Conservation (phyloP, 2,113 vertebrate species). For the Eulemur macaco region DNA sequence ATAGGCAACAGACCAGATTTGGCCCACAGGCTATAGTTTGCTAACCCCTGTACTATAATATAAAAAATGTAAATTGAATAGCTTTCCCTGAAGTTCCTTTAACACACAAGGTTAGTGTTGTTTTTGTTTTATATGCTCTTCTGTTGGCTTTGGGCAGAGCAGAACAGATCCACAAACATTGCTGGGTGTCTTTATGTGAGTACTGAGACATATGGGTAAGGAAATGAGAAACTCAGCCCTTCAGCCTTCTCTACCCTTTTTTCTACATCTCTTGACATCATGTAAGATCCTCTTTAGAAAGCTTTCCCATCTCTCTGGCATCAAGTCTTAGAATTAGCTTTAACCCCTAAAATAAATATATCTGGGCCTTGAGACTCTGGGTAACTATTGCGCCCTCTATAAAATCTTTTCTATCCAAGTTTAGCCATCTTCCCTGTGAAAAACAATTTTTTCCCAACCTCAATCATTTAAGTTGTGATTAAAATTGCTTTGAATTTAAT, state of each 20-base stretch:
- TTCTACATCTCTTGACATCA: background rate
- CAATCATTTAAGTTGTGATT: background rate
- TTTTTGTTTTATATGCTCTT: background rate
- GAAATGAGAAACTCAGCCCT: background rate
- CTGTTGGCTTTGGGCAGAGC: background rate
- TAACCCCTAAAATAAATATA: background rate
- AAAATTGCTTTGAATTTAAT: slow-evolving; percentile 46
- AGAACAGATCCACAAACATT: background rate
- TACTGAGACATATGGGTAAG: background rate
- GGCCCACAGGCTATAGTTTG: background rate
- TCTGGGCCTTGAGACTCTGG: background rate
- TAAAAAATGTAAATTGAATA: background rate
- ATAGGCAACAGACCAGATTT: background rate
- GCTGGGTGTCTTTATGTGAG: background rate
- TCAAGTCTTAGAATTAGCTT: background rate
- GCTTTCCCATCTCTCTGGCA: background rate
- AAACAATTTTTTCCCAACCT: background rate
- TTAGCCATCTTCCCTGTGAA: background rate
- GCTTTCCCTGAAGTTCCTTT: background rate
- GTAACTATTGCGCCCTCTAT: background rate
- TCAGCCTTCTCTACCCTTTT: background rate
- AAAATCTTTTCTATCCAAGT: background rate
- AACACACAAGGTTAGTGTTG: background rate
- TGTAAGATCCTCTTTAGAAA: background rate
- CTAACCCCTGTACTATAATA: background rate